Base-by-base conservation (phyloP, 2,888 invertebrate genomes). In the Amaurobius ferox region DNA sequence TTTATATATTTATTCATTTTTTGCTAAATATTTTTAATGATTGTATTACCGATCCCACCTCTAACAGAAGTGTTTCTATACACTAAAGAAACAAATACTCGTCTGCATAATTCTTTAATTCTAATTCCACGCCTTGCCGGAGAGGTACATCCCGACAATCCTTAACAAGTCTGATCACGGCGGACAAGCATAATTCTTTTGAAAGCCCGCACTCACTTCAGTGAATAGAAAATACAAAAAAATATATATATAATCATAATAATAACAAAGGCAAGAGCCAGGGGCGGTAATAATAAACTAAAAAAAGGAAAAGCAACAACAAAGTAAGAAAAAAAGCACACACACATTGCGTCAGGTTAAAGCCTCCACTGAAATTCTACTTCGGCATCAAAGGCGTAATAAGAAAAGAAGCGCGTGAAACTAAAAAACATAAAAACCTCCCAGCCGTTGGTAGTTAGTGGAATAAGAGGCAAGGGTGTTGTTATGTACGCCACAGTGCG, bases 381-480 rank as follows among this genome's bases (percentile, higher is more conserved):
- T 55, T 62, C 64, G 70, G 70, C 64, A 30, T 77, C 64, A 83
- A 77, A 83, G 55, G 77, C 71, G 77, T 81, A 76, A 76, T 81
- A 81, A 83, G 64, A 67, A 79, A 71, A 79, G 55, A 62, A 48
- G 64, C 29, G 79, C 39, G 71, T 19, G 62, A 44, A 67, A 5
- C 13, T 32, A 77, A 77, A 77, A 71, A 55, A 26, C 32, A 32
- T 16, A 61, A 23, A 48, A 35, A 64, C 28, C 61, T n/a, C 29
- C 9, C 71, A 55, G 55, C 67, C 62, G 9, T 35, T 72, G 71
- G 83, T 83, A 83, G 83, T 83, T 83, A 83, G 83, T 77, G 66
- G 61, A 83, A 83, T 83, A 83, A 83, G 76, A 83, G 83, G 83
- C 81, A 61, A 44, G 81, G 81, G 81, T 81, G 81, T 81, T 81